Conservation (phyloP, 2,113 vertebrate species). For the Tachysurus vachellii region DNA sequence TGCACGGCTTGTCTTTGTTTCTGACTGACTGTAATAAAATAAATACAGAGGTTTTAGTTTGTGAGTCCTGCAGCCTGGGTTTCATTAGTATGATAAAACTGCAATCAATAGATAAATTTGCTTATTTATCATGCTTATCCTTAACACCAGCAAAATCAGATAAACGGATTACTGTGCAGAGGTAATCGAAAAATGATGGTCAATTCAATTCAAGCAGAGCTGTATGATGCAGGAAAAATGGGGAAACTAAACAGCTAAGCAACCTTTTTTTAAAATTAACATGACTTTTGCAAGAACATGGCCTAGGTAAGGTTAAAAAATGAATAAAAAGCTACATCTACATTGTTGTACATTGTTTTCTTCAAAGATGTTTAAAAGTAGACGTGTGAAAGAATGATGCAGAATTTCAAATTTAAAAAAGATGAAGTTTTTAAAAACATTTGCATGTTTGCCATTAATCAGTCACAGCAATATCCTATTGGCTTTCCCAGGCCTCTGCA, state of each 20-base stretch:
- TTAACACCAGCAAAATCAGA: constrained; percentile 15
- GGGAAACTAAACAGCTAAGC: no score
- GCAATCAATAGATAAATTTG: constrained; percentile 23
- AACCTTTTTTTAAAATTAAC: neutral
- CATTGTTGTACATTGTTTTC: neutral
- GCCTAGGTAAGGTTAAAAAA: neutral
- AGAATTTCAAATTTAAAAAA: neutral
- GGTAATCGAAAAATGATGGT: constrained; percentile 34
- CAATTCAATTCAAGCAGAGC: constrained; percentile 19
- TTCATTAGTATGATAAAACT: neutral
- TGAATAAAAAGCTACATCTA: neutral
- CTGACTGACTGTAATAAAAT: neutral
- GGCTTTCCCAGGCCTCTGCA: neutral
- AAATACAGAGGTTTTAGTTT: neutral
- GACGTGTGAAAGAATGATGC: neutral
- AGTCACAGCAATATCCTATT: neutral
- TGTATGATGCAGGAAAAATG: neutral
- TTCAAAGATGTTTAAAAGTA: neutral
- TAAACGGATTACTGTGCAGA: constrained; percentile 36
- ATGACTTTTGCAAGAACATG: neutral
- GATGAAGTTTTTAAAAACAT: neutral
- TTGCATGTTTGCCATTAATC: neutral
- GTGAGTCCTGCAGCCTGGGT: neutral
- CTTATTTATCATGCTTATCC: constrained; percentile 33
- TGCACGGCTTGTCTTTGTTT: neutral